Evolutionary conservation across 2,797 vertebrate genomes (phyloP), one percentile per base, ranked within the genome.

Genomic region (Ispidina picta): DNA sequence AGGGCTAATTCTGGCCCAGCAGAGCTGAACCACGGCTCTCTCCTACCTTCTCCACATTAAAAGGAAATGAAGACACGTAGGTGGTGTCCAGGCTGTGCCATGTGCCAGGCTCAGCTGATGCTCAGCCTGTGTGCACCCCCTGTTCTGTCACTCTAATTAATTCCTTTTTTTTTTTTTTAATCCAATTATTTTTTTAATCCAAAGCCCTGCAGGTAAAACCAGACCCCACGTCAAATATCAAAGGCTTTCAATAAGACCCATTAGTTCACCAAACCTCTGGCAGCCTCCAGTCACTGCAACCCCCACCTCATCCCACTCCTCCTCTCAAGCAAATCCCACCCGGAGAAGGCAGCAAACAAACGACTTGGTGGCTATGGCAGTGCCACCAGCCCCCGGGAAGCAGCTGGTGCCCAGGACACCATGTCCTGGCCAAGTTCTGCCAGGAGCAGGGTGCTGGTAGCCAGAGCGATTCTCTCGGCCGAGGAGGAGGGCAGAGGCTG

Each of bases 361-460:
- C 1, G 0, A 17, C 51, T 33, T 0, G 20, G 21, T 6, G 81
- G 29, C 68, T 54, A 63, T 10, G 56, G 4, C 5, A 9, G 68
- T 2, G 0, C 43, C 21, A 2, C 1, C 0, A 0, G 59, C 21
- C 48, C 10, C 0, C 19, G 12, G 46, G 48, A 54, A 63, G 62
- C 58, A 78, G 83, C 37, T 0, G 1, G 25, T 65, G 25, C 81
- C 41, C 1, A 75, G 84, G 63, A 89, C 88, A 17, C 5, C 1
- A 1, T 1, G 64, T 89, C 82, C 82, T 4, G 21, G 15, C 31
- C 70, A 10, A 16, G 58, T 1, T 0, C 9, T 91, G 86, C 71
- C 84, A 18, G 74, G 15, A 92, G 89, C 46, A 33, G 58, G 70
- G 28, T 64, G 89, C 49, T 69, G 93, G n/a, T 9, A 11, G 39